A percentile compares a stretch with the other conserved stretches of the same genome.
phyloP scores from a whole-genome alignment of 2,888 invertebrate species.

The Andrena hattorfiana region DNA sequence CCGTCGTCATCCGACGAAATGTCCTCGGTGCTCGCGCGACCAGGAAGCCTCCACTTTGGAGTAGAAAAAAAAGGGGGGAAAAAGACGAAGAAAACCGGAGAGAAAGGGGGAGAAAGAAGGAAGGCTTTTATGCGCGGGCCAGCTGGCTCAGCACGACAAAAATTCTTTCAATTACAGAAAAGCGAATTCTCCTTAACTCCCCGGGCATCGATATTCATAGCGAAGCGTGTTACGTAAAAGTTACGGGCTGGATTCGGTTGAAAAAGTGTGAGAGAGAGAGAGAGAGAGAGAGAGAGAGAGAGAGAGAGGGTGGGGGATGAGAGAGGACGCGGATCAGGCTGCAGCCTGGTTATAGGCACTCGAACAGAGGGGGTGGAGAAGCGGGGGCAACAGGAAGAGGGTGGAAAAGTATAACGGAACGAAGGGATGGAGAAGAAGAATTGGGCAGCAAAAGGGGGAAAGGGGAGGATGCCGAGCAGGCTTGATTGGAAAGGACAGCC shows the following conservation, averaged over 20 bases:
- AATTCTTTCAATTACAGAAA: slow-evolving; percentile 82
- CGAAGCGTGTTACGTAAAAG: slow-evolving; percentile 78
- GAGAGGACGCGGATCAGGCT: slow-evolving; percentile 70
- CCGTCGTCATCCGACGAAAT: slow-evolving; percentile 56
- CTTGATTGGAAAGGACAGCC: slow-evolving; percentile 82
- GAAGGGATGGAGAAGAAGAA: slow-evolving; percentile 70
- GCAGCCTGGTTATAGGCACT: slow-evolving; percentile 66
- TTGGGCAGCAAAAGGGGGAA: slow-evolving; percentile 58
- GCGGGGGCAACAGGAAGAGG: slow-evolving; percentile 56
- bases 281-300: background rate
- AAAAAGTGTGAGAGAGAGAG: slow-evolving; percentile 9
- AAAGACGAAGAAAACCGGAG: slow-evolving; percentile 4
- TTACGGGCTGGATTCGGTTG: slow-evolving; percentile 64
- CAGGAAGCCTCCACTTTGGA: slow-evolving; percentile 37
- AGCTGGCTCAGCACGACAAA: slow-evolving; percentile 77
- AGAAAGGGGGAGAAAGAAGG: slow-evolving; percentile 22
- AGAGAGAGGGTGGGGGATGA: slow-evolving; percentile 47
- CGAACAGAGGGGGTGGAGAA: slow-evolving; percentile 53
- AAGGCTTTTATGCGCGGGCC: slow-evolving; percentile 76
- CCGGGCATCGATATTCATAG: slow-evolving; percentile 80
- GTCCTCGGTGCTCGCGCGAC: slow-evolving; percentile 32
- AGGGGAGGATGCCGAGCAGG: slow-evolving; percentile 52
- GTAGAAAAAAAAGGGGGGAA: background rate
- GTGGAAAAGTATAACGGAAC: slow-evolving; percentile 72
- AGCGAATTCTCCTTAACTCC: slow-evolving; percentile 74